Base-by-base conservation (phyloP, 1,140 invertebrate genomes). In the Drosophila setifemur region DNA sequence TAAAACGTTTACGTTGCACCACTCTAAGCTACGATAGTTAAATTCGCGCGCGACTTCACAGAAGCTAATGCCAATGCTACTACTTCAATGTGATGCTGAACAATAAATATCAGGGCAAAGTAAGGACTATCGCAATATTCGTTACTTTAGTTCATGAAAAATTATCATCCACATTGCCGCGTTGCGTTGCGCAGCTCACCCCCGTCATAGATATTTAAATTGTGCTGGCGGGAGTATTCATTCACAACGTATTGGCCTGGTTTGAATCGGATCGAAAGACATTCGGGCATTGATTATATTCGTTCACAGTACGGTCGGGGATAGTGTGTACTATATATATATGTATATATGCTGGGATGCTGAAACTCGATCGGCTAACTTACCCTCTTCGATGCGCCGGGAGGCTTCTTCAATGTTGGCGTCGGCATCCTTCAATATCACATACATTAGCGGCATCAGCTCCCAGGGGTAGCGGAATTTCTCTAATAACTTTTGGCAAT, bases 381-480 rank as follows among this genome's bases (percentile, higher is more conserved):
- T 90, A 95, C 95, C 94, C 92, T 95, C 93, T 53, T 93, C 92
- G 73, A 95, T 95, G 68, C 94, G 93, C 58, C 92, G 90, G 14
- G 93, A 92, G 21, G 94, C 94, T 89, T 94, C 93, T 71, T 95
- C 93, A 4, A 95, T 89, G 85, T 95, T 94, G 26, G 92, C 93
- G 43, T 92, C 91, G 16, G 93, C 93, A 74, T 94, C 93, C 76
- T 95, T 95, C 35, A 95, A 91, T 82, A 95, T 94, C 70, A 93
- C 93, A 88, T 94, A 94, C 90, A 95, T 93, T 16, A 95, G 83
- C 5, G 94, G 93, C 92, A 95, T 93, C 92, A 94, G 93, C 78
- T 95, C 94, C 93, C 93, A 94, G 1, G 94, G 92, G 89, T 94
- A 94, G 72, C 93, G 92, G 90, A 95, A 95, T 89, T 93, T 93